Evolutionary conservation across 2,888 invertebrate genomes (phyloP).

Genomic region (Rhogogaster chlorosoma): DNA sequence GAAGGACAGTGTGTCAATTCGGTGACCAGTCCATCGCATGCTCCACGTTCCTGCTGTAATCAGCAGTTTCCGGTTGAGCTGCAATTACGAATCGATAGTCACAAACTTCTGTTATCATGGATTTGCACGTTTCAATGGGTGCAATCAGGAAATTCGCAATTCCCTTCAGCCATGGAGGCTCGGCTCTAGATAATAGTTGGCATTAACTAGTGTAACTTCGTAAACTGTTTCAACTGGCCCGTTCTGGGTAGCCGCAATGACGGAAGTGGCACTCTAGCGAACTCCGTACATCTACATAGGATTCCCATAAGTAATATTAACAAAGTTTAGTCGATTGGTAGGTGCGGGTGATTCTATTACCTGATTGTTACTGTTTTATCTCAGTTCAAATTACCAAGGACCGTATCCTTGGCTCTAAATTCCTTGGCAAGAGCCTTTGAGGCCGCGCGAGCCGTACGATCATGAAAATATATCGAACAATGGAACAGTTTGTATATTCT

Average conservation of each 20-base stretch:
- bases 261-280: constrained; percentile 23
- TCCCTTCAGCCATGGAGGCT: constrained; percentile 21
- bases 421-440: background rate
- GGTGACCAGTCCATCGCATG: background rate
- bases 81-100: constrained; percentile 42
- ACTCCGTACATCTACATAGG: background rate
- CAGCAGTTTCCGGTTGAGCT: constrained; percentile 38
- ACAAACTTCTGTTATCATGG: constrained; percentile 45
- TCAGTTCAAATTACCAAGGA: background rate
- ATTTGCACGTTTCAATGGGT: constrained; percentile 47
- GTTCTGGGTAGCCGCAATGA: constrained; percentile 41
- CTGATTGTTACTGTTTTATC: constrained; percentile 4
- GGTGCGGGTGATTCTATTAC: background rate
- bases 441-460: background rate
- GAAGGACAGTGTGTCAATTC: constrained; percentile 11
- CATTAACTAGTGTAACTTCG: constrained; percentile 38
- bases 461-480: constrained; percentile 6
- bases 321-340: background rate
- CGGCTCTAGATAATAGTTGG: constrained; percentile 39
- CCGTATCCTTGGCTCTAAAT: background rate
- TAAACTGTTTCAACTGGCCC: constrained; percentile 44
- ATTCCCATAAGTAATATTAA: background rate
- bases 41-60: constrained; percentile 7
- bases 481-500: background rate
- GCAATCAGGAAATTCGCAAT: constrained; percentile 43